Conservation (phyloP, 2,888 invertebrate species). For the Glomeris marginata region DNA sequence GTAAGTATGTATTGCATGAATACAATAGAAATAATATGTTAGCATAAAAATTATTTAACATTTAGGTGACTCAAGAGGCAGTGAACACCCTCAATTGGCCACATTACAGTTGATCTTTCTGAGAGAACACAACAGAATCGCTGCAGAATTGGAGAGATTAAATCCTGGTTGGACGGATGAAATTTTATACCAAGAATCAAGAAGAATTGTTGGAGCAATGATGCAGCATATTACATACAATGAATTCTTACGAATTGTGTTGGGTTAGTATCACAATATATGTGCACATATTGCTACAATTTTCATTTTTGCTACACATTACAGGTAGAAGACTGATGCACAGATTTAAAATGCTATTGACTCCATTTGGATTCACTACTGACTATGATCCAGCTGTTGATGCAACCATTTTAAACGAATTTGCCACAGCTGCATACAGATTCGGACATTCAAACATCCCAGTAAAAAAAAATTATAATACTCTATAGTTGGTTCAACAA, state of each 20-base stretch:
- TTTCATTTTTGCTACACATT: neutral
- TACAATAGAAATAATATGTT: too few species aligned
- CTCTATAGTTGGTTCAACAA: neutral
- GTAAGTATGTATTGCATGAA: too few species aligned
- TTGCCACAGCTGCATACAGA: conserved; percentile 12
- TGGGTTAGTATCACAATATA: conserved; percentile 19
- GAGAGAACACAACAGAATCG: conserved; percentile 11
- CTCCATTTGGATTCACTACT: neutral
- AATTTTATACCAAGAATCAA: conserved; percentile 12
- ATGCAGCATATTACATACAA: conserved; percentile 25
- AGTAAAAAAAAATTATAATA: too few species aligned
- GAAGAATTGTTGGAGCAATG: conserved; percentile 14
- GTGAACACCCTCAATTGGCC: conserved; percentile 13
- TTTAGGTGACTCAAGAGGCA: conserved; percentile 12
- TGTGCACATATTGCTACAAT: neutral
- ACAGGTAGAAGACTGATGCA: neutral
- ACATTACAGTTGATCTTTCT: conserved; percentile 10
- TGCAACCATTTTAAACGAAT: conserved; percentile 10
- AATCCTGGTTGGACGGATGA: conserved; percentile 16
- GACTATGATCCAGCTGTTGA: conserved; percentile 1
- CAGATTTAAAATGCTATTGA: neutral
- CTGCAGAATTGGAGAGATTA: neutral
- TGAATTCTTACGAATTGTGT: conserved; percentile 24
- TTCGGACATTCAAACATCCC: conserved; percentile 11
- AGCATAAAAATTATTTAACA: too few species aligned